phyloP scores from a whole-genome alignment of 2,888 invertebrate genomes.

The Abrostola tripartita region DNA sequence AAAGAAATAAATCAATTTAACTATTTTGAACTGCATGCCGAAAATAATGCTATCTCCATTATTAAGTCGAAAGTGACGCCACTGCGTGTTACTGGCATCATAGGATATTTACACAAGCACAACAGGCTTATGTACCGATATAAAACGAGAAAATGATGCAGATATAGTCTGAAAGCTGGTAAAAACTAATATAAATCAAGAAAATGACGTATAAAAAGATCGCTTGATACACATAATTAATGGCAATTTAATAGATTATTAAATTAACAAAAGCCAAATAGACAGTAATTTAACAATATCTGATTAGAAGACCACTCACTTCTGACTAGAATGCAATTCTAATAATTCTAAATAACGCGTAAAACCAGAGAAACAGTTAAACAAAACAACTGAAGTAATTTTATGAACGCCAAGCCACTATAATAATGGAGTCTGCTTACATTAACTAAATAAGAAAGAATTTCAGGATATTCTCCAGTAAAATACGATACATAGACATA shows the following conservation, averaged over 20 bases:
- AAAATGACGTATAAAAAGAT: conserved; percentile 31
- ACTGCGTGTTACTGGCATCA: conserved; percentile 10
- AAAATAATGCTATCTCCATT: conserved; percentile 23
- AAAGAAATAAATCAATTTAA: conserved; percentile 43
- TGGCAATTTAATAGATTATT: conserved; percentile 30
- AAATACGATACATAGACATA: not conserved
- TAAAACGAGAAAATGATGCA: not conserved
- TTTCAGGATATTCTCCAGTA: conserved; percentile 8
- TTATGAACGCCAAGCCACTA: conserved; percentile 67
- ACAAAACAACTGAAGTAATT: conserved; percentile 32
- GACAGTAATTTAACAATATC: not conserved
- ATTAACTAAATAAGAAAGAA: conserved; percentile 57
- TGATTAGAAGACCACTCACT: conserved; percentile 2
- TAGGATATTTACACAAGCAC: conserved; percentile 1
- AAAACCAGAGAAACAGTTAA: conserved; percentile 15
- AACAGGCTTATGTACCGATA: not conserved
- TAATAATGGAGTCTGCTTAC: conserved; percentile 78
- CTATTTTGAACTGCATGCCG: not conserved
- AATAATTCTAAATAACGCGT: not conserved
- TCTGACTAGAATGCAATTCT: conserved; percentile 3
- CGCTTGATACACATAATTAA: conserved; percentile 14
- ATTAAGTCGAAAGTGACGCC: conserved; percentile 31
- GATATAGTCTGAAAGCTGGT: not conserved
- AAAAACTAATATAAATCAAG: conserved; percentile 13
- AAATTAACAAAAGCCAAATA: conserved; percentile 1